phyloP scores from a whole-genome alignment of 2,888 invertebrate genomes.

The Drosophila paucipuncta region DNA sequence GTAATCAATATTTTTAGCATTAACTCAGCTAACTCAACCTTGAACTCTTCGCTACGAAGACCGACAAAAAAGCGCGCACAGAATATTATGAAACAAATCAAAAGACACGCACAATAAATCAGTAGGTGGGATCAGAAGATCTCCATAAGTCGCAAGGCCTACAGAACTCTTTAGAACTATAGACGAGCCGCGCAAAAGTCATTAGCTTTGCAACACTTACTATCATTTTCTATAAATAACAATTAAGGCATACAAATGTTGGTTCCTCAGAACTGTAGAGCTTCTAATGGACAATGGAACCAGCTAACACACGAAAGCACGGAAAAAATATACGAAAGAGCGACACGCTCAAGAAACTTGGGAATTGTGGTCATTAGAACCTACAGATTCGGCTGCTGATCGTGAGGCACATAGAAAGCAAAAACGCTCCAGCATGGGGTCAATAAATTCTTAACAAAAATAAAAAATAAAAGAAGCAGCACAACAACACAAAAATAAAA shows the following conservation, averaged over 20 bases:
- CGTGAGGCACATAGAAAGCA: slow-evolving; percentile 67
- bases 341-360: slow-evolving; percentile 50
- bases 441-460: slow-evolving; percentile 74
- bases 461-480: slow-evolving; percentile 16
- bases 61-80: slow-evolving; percentile 9
- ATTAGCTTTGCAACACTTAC: slow-evolving; percentile 76
- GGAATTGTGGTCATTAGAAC: slow-evolving; percentile 70
- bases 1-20: slow-evolving; percentile 76
- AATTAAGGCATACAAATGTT: slow-evolving; percentile 71
- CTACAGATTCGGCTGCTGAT: slow-evolving; percentile 25
- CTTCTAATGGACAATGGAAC: slow-evolving; percentile 47
- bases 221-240: slow-evolving; percentile 80
- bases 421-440: slow-evolving; percentile 66
- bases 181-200: slow-evolving; percentile 52
- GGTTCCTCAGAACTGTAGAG: slow-evolving; percentile 36
- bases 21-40: slow-evolving; percentile 48
- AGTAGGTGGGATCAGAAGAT: slow-evolving; percentile 49
- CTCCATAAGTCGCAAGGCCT: slow-evolving; percentile 33
- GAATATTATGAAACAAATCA: slow-evolving; percentile 54
- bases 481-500: slow-evolving; percentile 5
- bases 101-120: slow-evolving; percentile 66
- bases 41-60: slow-evolving; percentile 53
- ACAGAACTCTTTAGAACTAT: slow-evolving; percentile 14
- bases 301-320: slow-evolving; percentile 4
- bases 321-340: slow-evolving; percentile 20